A percentile compares a stretch with the other conserved stretches of the same genome.
Evolutionary conservation across 2,113 vertebrate genomes (phyloP).

Genomic region (Phrynosoma blainvillii): DNA sequence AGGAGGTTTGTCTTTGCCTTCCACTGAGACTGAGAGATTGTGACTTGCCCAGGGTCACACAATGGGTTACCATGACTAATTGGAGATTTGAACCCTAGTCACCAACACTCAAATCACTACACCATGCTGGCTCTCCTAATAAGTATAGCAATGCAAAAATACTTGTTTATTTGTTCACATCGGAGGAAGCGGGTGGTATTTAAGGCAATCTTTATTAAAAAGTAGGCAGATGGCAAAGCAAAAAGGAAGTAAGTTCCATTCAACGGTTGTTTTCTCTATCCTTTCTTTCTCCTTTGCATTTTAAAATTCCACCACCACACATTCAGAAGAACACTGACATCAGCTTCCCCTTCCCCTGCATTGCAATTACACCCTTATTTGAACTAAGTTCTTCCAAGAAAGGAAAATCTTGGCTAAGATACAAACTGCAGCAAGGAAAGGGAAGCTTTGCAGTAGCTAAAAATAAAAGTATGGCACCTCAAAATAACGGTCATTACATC

Average conservation of each 20-base stretch:
- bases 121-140: too few species aligned
- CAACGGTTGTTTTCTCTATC: neutral
- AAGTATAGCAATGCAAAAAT: too few species aligned
- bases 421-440: constrained; percentile 74
- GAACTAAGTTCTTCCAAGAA: constrained; percentile 58
- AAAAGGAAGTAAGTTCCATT: neutral
- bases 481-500: constrained; percentile 77
- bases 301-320: neutral
- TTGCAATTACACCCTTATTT: constrained; percentile 48
- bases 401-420: constrained; percentile 68
- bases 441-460: constrained; percentile 79
- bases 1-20: too few species aligned
- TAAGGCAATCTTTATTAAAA: neutral
- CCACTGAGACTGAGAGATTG: too few species aligned
- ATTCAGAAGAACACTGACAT: neutral
- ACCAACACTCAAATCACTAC: too few species aligned
- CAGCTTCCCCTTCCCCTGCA: constrained; percentile 41
- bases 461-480: constrained; percentile 77
- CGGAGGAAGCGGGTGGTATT: neutral
- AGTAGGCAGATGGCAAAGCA: neutral
- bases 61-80: too few species aligned
- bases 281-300: neutral
- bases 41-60: too few species aligned
- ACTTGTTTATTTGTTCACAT: too few species aligned
- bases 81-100: too few species aligned